Evolutionary conservation across 1,140 invertebrate genomes (phyloP).

Genomic region (Achroia grisella): DNA sequence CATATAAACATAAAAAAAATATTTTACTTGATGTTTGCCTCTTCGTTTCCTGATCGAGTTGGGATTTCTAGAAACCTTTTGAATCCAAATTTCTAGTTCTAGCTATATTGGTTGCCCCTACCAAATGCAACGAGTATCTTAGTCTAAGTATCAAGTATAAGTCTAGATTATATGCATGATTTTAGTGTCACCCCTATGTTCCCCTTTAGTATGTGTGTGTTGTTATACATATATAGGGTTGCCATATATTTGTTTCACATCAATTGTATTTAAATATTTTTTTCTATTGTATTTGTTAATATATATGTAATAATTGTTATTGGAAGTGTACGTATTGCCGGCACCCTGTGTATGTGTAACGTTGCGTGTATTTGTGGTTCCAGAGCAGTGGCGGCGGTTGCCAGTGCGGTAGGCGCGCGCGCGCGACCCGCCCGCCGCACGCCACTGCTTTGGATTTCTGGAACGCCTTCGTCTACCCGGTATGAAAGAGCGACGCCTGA

Average conservation of each 20-base stretch:
- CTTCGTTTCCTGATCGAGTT: too few species aligned
- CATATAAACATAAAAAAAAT: too few species aligned
- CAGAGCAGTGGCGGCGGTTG: constrained; percentile 75
- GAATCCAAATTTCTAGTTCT: too few species aligned
- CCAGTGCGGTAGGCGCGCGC: constrained; percentile 68
- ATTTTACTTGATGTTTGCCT: too few species aligned
- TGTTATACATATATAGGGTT: constrained; percentile 5
- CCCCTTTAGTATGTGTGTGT: constrained; percentile 19
- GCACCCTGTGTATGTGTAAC: constrained; percentile 27
- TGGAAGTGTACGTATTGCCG: neutral
- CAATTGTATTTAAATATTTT: too few species aligned
- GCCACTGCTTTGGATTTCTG: constrained; percentile 75
- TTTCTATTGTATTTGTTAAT: too few species aligned
- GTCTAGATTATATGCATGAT: neutral
- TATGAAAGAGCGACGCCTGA: constrained; percentile 68
- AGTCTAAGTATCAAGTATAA: too few species aligned
- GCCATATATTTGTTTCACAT: neutral
- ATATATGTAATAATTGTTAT: neutral
- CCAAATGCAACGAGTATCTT: too few species aligned
- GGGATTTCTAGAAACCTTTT: too few species aligned
- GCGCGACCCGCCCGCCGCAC: constrained; percentile 68
- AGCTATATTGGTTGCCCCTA: too few species aligned
- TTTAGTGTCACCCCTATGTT: neutral
- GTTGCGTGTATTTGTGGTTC: constrained; percentile 70
- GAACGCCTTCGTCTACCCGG: constrained; percentile 74